These are phyloP conservation scores for Zaprionus nigranus DNA, from an alignment of 1,140 invertebrate species.

Conservation along the genomic window DNA sequence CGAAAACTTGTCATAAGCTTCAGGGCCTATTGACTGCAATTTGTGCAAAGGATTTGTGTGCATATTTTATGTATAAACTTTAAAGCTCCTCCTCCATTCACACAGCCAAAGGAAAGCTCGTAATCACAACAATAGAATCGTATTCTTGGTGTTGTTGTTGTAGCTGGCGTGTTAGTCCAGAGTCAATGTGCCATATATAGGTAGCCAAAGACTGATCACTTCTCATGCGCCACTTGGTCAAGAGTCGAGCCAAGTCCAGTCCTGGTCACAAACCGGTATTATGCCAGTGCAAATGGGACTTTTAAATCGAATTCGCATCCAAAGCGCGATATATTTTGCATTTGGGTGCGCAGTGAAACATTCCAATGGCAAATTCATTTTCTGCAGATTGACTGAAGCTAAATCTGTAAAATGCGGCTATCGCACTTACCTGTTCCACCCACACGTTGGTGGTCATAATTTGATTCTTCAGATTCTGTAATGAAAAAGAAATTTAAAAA, in stretches of 20 bases:
- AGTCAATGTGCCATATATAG: not conserved
- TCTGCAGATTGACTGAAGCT: slow-evolving; percentile 39
- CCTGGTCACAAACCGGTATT: slow-evolving; percentile 55
- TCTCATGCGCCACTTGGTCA: slow-evolving; percentile 15
- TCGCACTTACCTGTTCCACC: slow-evolving; percentile 95
- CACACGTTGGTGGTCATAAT: slow-evolving; percentile 99
- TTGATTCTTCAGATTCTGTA: slow-evolving; percentile 97
- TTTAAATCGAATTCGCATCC: not conserved
- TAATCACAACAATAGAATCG: slow-evolving; percentile 49
- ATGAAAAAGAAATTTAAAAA: slow-evolving; percentile 82
- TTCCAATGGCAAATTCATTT: slow-evolving; percentile 78
- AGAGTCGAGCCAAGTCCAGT: slow-evolving; percentile 10
- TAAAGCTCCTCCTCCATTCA: slow-evolving; percentile 35
- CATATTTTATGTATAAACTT: slow-evolving; percentile 69
- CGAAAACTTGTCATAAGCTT: slow-evolving; percentile 70
- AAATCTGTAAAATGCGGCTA: slow-evolving; percentile 8
- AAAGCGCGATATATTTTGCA: slow-evolving; percentile 52
- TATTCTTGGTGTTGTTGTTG: not conserved
- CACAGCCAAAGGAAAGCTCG: slow-evolving; percentile 51
- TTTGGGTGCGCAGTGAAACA: slow-evolving; percentile 54
- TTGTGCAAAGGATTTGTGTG: slow-evolving; percentile 66
- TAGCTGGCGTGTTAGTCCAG: slow-evolving; percentile 55
- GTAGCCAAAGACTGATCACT: not conserved
- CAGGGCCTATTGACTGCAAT: slow-evolving; percentile 64
- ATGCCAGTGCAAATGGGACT: slow-evolving; percentile 42